Base-by-base conservation (phyloP, 2,113 vertebrate genomes). In the Setophaga petechia region DNA sequence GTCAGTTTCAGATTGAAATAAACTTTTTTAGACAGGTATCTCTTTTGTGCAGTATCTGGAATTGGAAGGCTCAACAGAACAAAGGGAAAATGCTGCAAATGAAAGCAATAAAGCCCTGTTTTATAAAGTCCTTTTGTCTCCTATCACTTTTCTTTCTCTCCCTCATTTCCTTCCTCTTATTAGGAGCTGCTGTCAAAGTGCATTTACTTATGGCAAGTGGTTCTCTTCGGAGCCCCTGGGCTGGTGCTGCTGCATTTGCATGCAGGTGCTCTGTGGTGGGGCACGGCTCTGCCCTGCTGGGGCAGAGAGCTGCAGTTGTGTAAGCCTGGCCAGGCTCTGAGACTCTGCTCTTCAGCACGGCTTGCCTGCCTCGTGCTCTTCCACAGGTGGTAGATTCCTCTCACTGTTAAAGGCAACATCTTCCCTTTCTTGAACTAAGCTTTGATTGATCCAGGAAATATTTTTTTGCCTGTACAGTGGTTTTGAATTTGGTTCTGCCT, bases 41-140 rank as follows among this genome's bases (percentile, higher is more conserved):
- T 95, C 86, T 91, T 87, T 49, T 72, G 72, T 79, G 62, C 79
- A 63, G 74, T 83, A 83, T 95, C 94, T 87, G 87, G 85, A 95
- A 95, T 97, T 93, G 78, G 69, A 96, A 92, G 90, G 51, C 65
- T 87, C 43, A 66, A 81, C 49, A 35, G 93, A 95, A 95, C 94
- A 78, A 95, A 96, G 91, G 83, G 86, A 76, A 92, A 96, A 79
- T 16, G 67, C 65, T 90, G 74, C 79, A 87, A 97, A 93, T 87
- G 95, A 97, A 97, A 94, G 96, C 91, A 89, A 72, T 95, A 90
- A 94, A 94, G 89, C 89, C 73, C 33, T 52, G 52, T 66, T 97
- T 95, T 94, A 61, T 79, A 76, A 97, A 86, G 89, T 95, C 72
- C 82, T 92, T 97, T 97, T 97, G 84, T 97, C 90, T 96, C 78